These are phyloP conservation scores for Drosophila bipectinata DNA, from an alignment of 1,140 invertebrate genomes.

Conservation along the genomic window DNA sequence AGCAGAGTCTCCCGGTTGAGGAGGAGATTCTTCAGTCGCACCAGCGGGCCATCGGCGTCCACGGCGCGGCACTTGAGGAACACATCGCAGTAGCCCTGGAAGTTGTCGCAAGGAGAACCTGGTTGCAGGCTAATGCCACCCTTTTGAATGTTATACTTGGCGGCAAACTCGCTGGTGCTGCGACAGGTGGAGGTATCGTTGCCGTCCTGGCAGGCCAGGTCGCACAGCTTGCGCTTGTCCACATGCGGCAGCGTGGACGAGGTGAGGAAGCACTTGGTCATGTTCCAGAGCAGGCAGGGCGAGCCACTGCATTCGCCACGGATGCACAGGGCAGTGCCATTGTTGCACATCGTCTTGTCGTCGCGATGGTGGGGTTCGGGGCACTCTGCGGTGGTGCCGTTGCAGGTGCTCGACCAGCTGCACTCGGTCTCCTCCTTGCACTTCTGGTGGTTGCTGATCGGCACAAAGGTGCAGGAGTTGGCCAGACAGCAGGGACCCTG, in stretches of 20 bases:
- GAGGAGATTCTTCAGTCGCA: conserved; percentile 97
- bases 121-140: conserved; percentile 95
- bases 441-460: conserved; percentile 86
- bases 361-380: conserved; percentile 90
- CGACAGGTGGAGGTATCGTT: conserved; percentile 90
- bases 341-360: conserved; percentile 94
- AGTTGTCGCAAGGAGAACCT: conserved; percentile 99
- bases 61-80: conserved; percentile 98
- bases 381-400: conserved; percentile 93
- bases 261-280: conserved; percentile 98
- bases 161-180: conserved; percentile 93
- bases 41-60: conserved; percentile 98
- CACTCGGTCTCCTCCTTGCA: conserved; percentile 96
- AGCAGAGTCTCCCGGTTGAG: conserved; percentile 96
- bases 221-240: conserved; percentile 93
- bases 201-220: conserved; percentile 96
- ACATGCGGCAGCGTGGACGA: conserved; percentile 92
- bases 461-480: conserved; percentile 92
- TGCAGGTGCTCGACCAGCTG: conserved; percentile 92
- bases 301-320: conserved; percentile 97
- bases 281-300: conserved; percentile 96
- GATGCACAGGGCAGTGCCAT: conserved; percentile 94
- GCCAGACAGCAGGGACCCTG: conserved; percentile 97
- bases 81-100: conserved; percentile 99
- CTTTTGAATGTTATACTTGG: conserved; percentile 89